Percentiles rank a stretch among this genome's conserved stretches.
Conservation (phyloP, 2,113 vertebrate genomes). For the Pelobates fuscus region DNA sequence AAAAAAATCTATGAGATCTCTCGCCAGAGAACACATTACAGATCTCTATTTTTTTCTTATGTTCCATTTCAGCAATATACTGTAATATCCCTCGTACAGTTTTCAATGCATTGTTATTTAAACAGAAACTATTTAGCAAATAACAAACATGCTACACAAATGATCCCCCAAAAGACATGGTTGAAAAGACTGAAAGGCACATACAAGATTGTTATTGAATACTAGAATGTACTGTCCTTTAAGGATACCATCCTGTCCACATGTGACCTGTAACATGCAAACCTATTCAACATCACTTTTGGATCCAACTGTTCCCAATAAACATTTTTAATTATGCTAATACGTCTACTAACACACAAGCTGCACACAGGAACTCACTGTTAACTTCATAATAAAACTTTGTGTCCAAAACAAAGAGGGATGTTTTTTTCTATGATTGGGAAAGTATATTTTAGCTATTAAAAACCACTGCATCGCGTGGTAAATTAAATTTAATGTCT, state of each 20-base stretch:
- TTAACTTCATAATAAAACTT: neutral
- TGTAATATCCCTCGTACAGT: too few species aligned
- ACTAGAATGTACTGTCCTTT: constrained; percentile 7
- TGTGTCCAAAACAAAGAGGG: neutral
- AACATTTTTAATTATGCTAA: too few species aligned
- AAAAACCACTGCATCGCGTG: neutral
- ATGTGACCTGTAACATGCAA: constrained; percentile 37
- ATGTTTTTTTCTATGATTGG: neutral
- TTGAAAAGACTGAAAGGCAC: too few species aligned
- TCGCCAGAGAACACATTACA: too few species aligned
- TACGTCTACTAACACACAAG: neutral
- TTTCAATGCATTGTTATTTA: too few species aligned
- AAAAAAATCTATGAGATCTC: too few species aligned
- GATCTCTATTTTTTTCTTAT: too few species aligned
- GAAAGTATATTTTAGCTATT: neutral
- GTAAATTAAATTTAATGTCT: neutral
- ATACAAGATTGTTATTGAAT: too few species aligned
- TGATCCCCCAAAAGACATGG: too few species aligned
- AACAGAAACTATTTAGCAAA: too few species aligned
- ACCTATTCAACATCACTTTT: constrained; percentile 34
- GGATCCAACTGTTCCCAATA: constrained; percentile 16
- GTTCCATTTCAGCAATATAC: too few species aligned
- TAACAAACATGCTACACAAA: too few species aligned
- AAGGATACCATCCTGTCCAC: constrained; percentile 30
- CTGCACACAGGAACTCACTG: neutral